A percentile compares a stretch with the other conserved stretches of the same genome.
Conservation (phyloP, 2,797 vertebrate genomes). For the Mionectes olivaceus region DNA sequence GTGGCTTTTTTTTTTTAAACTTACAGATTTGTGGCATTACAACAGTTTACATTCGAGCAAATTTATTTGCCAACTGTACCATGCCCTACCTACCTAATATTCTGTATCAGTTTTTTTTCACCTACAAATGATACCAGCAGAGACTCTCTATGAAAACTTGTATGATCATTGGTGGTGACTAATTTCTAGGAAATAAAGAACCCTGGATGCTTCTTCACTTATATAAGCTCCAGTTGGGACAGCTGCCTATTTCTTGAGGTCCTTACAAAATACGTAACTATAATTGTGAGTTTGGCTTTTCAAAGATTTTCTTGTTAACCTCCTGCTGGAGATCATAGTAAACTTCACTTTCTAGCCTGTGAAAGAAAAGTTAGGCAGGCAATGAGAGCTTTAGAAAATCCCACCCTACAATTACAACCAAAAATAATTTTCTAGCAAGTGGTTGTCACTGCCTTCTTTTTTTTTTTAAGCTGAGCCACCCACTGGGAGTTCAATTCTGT, state of each 20-base stretch:
- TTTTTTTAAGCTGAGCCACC: neutral
- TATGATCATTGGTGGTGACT: neutral
- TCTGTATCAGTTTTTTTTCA: neutral
- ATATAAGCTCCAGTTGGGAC: neutral
- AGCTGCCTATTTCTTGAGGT: neutral
- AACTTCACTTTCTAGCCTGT: neutral
- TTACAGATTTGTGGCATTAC: neutral
- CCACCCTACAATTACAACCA: neutral
- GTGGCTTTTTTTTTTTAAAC: neutral
- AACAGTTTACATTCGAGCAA: neutral
- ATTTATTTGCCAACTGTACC: neutral
- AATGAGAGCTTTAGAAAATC: neutral
- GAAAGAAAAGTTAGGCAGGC: neutral
- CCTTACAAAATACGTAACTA: neutral
- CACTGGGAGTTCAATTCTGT: neutral
- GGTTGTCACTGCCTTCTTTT: neutral
- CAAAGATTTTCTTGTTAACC: neutral
- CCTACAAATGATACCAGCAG: neutral
- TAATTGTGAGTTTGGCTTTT: neutral
- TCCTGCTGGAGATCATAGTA: neutral
- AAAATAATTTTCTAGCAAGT: neutral
- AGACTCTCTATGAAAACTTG: neutral
- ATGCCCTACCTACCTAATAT: neutral
- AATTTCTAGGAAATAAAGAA: neutral
- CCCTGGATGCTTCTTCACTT: neutral